phyloP scores from a whole-genome alignment of 1,140 invertebrate species.

The Paralvinella palmiformis region DNA sequence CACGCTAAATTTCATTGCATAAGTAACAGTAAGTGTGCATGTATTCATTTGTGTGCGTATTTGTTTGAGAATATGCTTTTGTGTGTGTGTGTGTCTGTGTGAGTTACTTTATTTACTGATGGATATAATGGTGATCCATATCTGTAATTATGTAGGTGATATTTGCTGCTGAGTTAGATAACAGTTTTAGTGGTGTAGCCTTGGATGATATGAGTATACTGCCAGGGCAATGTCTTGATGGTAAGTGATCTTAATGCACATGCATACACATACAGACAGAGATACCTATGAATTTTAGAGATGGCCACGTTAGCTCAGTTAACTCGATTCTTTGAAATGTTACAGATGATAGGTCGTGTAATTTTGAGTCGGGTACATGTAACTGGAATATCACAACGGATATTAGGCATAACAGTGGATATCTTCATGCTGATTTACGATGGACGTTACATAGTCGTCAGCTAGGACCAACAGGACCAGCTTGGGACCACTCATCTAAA shows the following conservation, averaged over 20 bases:
- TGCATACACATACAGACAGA: no score
- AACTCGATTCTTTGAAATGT: not conserved
- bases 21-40: no score
- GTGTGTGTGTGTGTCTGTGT: not conserved
- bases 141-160: not conserved
- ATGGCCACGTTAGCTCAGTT: not conserved
- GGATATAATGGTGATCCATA: not conserved
- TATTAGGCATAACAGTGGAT: slow-evolving; percentile 5
- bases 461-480: not conserved
- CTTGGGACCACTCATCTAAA: slow-evolving; percentile 14
- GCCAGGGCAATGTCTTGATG: slow-evolving; percentile 12
- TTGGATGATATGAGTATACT: slow-evolving; percentile 19
- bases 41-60: no score
- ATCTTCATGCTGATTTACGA: slow-evolving; percentile 3
- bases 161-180: slow-evolving; percentile 7
- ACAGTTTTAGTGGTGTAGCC: slow-evolving; percentile 11
- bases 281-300: not conserved
- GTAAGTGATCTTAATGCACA: not conserved
- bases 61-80: not conserved
- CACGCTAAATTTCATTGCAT: no score
- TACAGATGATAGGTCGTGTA: slow-evolving; percentile 17
- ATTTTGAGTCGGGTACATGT: slow-evolving; percentile 17
- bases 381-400: slow-evolving; percentile 1
- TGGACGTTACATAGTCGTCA: slow-evolving; percentile 11
- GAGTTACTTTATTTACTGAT: not conserved